These are phyloP conservation scores for Spinus pinus DNA, from an alignment of 2,797 vertebrate genomes.

Conservation along the genomic window DNA sequence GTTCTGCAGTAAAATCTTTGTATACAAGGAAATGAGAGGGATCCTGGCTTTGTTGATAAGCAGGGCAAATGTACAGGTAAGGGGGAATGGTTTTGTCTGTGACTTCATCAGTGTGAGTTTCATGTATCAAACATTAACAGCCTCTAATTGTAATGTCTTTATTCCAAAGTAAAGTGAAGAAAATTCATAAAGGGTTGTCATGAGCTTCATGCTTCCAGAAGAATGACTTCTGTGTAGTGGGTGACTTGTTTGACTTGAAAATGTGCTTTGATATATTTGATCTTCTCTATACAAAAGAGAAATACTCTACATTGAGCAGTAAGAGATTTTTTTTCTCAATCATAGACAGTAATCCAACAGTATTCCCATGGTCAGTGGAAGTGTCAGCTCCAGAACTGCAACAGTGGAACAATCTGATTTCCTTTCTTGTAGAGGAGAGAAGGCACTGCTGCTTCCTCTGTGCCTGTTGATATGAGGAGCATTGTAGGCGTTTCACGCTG, in stretches of 20 bases:
- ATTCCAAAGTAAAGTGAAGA: neutral
- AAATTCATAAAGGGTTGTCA: neutral
- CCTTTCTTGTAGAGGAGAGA: neutral
- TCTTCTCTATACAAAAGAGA: neutral
- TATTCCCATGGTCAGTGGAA: neutral
- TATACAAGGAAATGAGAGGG: neutral
- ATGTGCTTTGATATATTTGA: neutral
- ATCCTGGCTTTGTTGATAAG: neutral
- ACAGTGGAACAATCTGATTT: neutral
- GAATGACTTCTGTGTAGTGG: neutral
- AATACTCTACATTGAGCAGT: neutral
- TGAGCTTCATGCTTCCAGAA: neutral
- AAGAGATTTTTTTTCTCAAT: neutral
- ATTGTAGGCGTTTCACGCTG: neutral
- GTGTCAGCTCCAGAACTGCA: neutral
- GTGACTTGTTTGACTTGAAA: neutral
- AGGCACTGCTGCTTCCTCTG: neutral
- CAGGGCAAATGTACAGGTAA: neutral
- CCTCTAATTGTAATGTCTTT: neutral
- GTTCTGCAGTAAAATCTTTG: neutral
- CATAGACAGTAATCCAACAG: neutral
- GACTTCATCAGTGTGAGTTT: neutral
- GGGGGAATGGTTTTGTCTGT: neutral
- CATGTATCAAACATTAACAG: neutral
- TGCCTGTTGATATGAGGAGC: neutral